Percentiles rank a stretch among this genome's conserved stretches.
phyloP scores from a whole-genome alignment of 2,113 vertebrate genomes.

The Silurus glanis region DNA sequence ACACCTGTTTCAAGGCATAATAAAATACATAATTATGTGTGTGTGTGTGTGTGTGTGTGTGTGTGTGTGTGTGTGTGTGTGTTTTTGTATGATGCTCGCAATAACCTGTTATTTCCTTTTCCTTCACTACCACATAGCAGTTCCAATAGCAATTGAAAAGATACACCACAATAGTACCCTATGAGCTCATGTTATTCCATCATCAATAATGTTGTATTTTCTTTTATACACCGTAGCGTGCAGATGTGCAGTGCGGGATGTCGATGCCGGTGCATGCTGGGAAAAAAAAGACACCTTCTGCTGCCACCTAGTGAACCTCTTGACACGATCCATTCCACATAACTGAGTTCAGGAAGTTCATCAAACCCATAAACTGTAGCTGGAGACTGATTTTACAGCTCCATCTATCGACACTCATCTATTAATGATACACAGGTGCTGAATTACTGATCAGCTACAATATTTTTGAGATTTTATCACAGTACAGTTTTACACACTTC shows the following conservation, averaged over 20 bases:
- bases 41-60: not conserved
- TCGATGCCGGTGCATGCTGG: not conserved
- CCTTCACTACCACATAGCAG: not conserved
- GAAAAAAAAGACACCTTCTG: not conserved
- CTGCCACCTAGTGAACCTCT: constrained; percentile 4
- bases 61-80: not conserved
- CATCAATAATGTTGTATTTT: not conserved
- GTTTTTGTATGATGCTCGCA: not conserved
- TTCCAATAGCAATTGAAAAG: not conserved
- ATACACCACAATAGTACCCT: not conserved
- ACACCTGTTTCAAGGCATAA: not conserved
- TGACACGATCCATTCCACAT: not conserved
- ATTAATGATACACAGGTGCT: not conserved
- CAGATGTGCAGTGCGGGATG: not conserved
- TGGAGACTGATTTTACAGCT: not conserved
- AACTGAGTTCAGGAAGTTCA: not conserved
- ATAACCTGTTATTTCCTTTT: not conserved
- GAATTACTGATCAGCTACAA: not conserved
- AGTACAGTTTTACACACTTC: not conserved
- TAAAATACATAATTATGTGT: not conserved
- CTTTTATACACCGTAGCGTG: not conserved
- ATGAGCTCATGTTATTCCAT: not conserved
- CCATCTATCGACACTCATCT: not conserved
- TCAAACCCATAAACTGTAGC: not conserved
- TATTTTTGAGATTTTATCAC: not conserved